phyloP scores from a whole-genome alignment of 2,888 invertebrate genomes.

The Drosophila helvetica region DNA sequence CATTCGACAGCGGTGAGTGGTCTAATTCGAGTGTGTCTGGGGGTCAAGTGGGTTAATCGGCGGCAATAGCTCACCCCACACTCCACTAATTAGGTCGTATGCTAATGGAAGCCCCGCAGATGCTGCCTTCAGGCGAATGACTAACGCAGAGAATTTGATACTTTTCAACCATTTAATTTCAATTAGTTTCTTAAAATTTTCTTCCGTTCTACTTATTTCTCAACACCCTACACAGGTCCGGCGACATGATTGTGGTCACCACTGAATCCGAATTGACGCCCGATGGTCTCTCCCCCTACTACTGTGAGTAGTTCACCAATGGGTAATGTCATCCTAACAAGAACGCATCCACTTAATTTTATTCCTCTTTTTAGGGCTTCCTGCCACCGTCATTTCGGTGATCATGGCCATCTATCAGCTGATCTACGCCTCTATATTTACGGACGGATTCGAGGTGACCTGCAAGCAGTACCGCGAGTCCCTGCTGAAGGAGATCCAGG shows the following conservation, averaged over 20 bases:
- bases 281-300: constrained; percentile 87
- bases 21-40: constrained; percentile 33
- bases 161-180: background rate
- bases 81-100: constrained; percentile 60
- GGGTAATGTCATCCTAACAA: no score
- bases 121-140: constrained; percentile 30
- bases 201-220: background rate
- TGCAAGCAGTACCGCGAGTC: constrained; percentile 90
- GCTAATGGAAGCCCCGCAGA: constrained; percentile 56
- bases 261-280: constrained; percentile 86
- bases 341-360: background rate
- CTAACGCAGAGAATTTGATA: constrained; percentile 30
- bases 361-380: constrained; percentile 85
- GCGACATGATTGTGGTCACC: constrained; percentile 88
- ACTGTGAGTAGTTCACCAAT: constrained; percentile 83
- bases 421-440: constrained; percentile 88
- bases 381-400: constrained; percentile 86
- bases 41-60: constrained; percentile 74
- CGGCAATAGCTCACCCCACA: constrained; percentile 41
- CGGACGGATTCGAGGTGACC: constrained; percentile 90
- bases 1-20: constrained; percentile 81
- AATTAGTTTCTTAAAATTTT: constrained; percentile 3
- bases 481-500: constrained; percentile 86
- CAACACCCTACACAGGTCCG: constrained; percentile 85
- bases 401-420: constrained; percentile 88